Base-by-base conservation (phyloP, 2,888 invertebrate species). In the Tipula unca region DNA sequence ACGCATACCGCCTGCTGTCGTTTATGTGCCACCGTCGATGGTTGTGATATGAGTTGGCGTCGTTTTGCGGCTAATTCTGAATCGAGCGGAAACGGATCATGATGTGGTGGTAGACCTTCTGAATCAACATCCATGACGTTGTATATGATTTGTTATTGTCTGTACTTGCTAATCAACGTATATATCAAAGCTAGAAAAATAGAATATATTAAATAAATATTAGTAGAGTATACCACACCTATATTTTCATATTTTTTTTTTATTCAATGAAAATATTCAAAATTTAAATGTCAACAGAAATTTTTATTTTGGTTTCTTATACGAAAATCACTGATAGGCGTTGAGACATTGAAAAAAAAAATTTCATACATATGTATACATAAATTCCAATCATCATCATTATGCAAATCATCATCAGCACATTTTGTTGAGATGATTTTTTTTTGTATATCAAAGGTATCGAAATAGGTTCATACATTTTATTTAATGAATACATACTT, bases 1-100 rank as follows among this genome's bases (percentile, higher is more conserved):
- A 97, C 96, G 88, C 96, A 96, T 0, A 97, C 95, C 0, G 97
- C 97, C 87, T 96, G 95, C 88, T 95, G 94, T 88, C 93, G 93
- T 88, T 96, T 92, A 0, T 94, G 93, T 87, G 94, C 93, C 69
- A 95, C 90, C 8, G 95, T 95, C 29, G 95, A 95, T 88, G 94
- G 93, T 90, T 95, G 95, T 29, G 93, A 91, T 87, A 92, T 93
- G 88, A 93, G 92, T 87, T 91, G 92, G 86, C 92, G 91, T 83
- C 93, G 90, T 85, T 92, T 90, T 69, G 91, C 91, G 87, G 92
- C 92, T 88, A 92, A 88, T 87, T 91, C 91, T 42, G 90, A 89
- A 87, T 88, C 89, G 84, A 86, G 82, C 84, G 88, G 88, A 29
- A 86, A 84, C 13, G 48, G 35, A 87, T 89, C 87, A 87, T 88